Base-by-base conservation (phyloP, 2,888 invertebrate species). In the Apantesis nais region DNA sequence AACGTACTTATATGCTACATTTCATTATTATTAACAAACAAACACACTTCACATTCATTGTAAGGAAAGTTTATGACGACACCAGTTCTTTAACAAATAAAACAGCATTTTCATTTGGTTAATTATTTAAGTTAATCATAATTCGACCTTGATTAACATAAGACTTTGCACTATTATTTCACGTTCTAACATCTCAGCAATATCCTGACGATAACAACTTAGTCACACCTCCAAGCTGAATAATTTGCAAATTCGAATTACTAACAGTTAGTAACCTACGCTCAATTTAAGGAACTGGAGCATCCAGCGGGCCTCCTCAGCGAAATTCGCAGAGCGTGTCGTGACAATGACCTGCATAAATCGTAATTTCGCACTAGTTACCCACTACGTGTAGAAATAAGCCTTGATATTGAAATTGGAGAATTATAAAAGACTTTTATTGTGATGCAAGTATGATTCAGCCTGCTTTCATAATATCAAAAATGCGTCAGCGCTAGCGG, bases 301-400 rank as follows among this genome's bases (percentile, higher is more conserved):
- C 84, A 85, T 78, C 78, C 76, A 82, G 78, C 80, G 79, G 82
- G 74, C 67, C 69, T 78, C 74, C 76, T 71, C 76, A 72, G 71
- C 71, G 74, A 78, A 82, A 78, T 77, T 81, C 79, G 75, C 78
- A 70, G 78, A 81, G 72, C 74, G 77, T 78, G 74, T 73, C 81
- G 74, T 84, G 84, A 85, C 81, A 81, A 81, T 83, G 83, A 85
- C 83, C 82, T 73, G 82, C 77, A 79, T 83, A 80, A 69, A 70
- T 44, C 70, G 73, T 66, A 72, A 31, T 29, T 66, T 69, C n/a
- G 66, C 70, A 73, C 68, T 69, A 68, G 70, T 70, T 29, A 55
- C 65, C 61, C 31, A 71, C 14, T 70, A 34, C 16, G 39, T 41
- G 44, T 34, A 31, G 25, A 9, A 25, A 37, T 37, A 37, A 39